Conservation (phyloP, 2,113 vertebrate species). For the Cheilinus undulatus region DNA sequence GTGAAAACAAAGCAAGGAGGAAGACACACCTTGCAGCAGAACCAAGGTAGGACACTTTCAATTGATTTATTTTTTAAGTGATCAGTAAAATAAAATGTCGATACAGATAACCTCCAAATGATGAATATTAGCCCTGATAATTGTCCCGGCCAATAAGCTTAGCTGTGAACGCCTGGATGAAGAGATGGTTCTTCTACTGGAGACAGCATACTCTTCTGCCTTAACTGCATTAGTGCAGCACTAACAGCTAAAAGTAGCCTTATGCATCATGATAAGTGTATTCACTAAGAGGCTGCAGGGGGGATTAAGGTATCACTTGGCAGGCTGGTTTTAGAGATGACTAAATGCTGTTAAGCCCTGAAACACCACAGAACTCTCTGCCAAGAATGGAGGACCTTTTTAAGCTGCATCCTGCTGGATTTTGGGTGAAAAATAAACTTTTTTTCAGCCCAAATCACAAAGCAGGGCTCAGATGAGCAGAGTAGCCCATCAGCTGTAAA, state of each 20-base stretch:
- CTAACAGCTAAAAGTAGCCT: slow-evolving; percentile 50
- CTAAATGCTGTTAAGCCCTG: slow-evolving; percentile 64
- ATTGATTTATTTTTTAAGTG: too few species aligned
- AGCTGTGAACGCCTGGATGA: slow-evolving; percentile 17
- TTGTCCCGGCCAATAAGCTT: neutral
- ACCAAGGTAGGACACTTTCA: too few species aligned
- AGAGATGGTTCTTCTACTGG: neutral
- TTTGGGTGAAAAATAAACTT: slow-evolving; percentile 18
- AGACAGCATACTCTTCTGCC: slow-evolving; percentile 1
- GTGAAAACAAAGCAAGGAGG: too few species aligned
- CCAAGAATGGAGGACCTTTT: slow-evolving; percentile 16
- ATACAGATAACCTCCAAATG: too few species aligned
- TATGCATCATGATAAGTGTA: slow-evolving; percentile 50
- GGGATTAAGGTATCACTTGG: slow-evolving; percentile 74
- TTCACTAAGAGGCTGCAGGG: slow-evolving; percentile 34
- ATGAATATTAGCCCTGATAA: too few species aligned
- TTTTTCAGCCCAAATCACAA: neutral
- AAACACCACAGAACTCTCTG: slow-evolving; percentile 39
- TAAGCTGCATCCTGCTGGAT: neutral
- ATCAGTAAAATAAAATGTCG: too few species aligned
- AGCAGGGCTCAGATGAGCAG: neutral
- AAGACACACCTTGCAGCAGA: too few species aligned
- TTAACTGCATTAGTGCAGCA: slow-evolving; percentile 14
- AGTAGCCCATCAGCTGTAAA: slow-evolving; percentile 2
- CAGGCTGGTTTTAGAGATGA: slow-evolving; percentile 62